Base-by-base conservation (phyloP, 2,888 invertebrate genomes). In the Agelastica alni region DNA sequence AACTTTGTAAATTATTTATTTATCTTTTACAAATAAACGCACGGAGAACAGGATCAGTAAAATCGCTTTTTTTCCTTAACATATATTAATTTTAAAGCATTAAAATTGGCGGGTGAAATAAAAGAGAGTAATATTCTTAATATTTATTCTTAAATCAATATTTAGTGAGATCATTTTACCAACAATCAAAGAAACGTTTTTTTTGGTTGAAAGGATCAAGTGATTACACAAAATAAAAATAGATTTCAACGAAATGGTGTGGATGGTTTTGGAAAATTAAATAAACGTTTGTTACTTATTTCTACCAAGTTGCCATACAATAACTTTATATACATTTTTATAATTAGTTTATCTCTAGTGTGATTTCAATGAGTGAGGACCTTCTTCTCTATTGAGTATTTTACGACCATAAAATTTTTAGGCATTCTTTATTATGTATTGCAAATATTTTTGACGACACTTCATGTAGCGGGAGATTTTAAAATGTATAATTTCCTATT, bases 131-230 rank as follows among this genome's bases (percentile, higher is more conserved):
- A 12, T 39, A 28, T 47, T 56, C 51, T 46, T 51, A 60, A 55
- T 49, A 68, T 72, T 74, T 75, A 74, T 72, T 75, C n/a, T n/a
- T 69, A 73, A 75, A 74, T 72, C 71, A 75, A 69, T 71, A 73
- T 70, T 74, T 69, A 70, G 73, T 73, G 61, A 60, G 58, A 66
- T 60, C 55, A 56, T 45, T 53, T 39, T 51, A 61, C 51, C 54
- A 58, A 61, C 56, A 54, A 58, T 61, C 9, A 30, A 58, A 59
- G 42, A 42, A 34, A 53, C 45, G 36, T 39, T 43, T 48, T 48
- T 17, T 42, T 18, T 13, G 49, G 46, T 58, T 51, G 44, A 41
- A n/a, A n/a, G n/a, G n/a, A n/a, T n/a, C 59, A 48, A 56, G 48
- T 53, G 48, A 47, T 60, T 67, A 67, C 63, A 65, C 67, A 70